Conservation (phyloP, 2,888 invertebrate genomes). For the Drosophila pseudotakahashii region DNA sequence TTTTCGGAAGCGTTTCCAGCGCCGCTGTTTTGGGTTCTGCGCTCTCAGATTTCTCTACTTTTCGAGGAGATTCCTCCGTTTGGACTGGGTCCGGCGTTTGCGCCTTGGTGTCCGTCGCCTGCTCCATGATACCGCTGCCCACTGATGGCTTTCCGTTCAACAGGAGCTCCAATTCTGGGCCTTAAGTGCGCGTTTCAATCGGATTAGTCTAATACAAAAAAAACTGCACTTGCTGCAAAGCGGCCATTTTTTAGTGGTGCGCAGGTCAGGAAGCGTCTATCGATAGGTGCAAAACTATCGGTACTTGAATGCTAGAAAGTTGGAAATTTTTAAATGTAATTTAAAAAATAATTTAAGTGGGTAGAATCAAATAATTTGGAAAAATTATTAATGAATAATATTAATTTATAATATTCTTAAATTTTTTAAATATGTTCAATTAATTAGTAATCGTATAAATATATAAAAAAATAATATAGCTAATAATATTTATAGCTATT, state of each 20-base stretch:
- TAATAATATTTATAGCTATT: too few species aligned
- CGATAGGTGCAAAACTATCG: slow-evolving; percentile 1
- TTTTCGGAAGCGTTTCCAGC: slow-evolving; percentile 27
- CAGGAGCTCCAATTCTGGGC: slow-evolving; percentile 2
- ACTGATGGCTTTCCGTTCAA: slow-evolving; percentile 6
- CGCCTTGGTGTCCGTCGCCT: slow-evolving; percentile 27
- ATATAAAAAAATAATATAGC: too few species aligned
- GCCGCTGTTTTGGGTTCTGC: slow-evolving; percentile 37
- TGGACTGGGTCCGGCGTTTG: slow-evolving; percentile 13
- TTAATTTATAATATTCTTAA: too few species aligned
- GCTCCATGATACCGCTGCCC: slow-evolving; percentile 20
- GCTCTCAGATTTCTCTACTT: slow-evolving; percentile 4
- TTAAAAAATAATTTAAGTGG: too few species aligned
- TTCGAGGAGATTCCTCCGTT: slow-evolving; percentile 1
- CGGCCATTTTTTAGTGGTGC: slow-evolving; percentile 67
- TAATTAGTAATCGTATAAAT: too few species aligned
- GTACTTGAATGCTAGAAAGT: background rate
- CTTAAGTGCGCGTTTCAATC: slow-evolving; percentile 34
- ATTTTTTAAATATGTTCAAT: too few species aligned
- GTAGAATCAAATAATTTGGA: too few species aligned
- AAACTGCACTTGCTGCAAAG: slow-evolving; percentile 59
- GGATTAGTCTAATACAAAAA: slow-evolving; percentile 17
- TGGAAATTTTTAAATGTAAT: background rate
- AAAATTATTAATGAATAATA: too few species aligned
- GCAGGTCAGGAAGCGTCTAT: background rate